Evolutionary conservation across 2,797 vertebrate species (phyloP), one percentile per base, ranked within the genome.

Genomic region (Siniperca undulata): DNA sequence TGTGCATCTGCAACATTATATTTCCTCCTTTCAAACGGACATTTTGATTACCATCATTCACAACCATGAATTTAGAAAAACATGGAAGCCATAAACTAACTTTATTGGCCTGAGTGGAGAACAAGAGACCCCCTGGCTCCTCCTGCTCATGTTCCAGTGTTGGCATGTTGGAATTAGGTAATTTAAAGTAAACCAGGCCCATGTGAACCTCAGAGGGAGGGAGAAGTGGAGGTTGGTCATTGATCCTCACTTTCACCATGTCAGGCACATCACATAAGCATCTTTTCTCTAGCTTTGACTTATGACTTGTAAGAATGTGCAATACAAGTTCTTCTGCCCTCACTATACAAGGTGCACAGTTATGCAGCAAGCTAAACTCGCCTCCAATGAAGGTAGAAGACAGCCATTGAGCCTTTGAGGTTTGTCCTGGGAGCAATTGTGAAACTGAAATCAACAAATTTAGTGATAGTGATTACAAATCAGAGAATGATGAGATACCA

Each of bases 111-210:
- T 79, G 64, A 8, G 70, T 62, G 72, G 61, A 81, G 77, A 77
- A 78, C 64, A 69, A 38, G 59, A 83, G 80, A 83, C 84, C 84
- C 74, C 78, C 77, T 80, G 72, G 72, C 69, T 84, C 75, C 85
- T 80, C 42, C 77, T 86, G 72, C 81, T 92, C 61, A 77, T 70
- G 82, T 89, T 93, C 80, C 83, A 87, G 34, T 16, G 66, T 76
- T 89, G 89, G 86, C 75, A 91, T 87, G 86, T 79, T 60, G 78
- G 81, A 79, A 87, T 94, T 91, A 92, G 89, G 85, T 94, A 68
- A 91, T 91, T 86, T 91, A 76, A 74, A 82, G 86, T 87, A 91
- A 95, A 94, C 82, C 19, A 74, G 66, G 78, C 89, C 78, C 88
- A 81, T 81, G 84, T 91, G 91, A 91, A 67, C 60, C 65, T 80